phyloP scores from a whole-genome alignment of 2,888 invertebrate species.

The Dynastes grantii region DNA sequence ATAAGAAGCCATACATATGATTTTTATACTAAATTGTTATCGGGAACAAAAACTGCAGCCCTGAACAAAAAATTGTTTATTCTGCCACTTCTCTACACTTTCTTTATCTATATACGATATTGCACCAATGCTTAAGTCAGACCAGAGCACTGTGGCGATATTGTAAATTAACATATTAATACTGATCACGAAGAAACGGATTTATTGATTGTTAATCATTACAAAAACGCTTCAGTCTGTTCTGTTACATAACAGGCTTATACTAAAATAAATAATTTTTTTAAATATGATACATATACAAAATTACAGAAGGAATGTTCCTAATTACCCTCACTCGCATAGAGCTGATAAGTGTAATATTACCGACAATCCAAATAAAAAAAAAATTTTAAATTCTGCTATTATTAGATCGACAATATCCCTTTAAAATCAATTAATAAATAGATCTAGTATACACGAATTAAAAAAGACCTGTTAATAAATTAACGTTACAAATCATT shows the following conservation, averaged over 20 bases:
- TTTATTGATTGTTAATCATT: conserved; percentile 31
- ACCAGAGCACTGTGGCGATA: conserved; percentile 5
- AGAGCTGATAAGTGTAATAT: conserved; percentile 2
- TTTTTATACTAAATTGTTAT: no score
- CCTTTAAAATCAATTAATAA: background rate
- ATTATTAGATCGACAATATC: background rate
- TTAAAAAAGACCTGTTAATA: conserved; percentile 3
- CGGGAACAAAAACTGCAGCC: background rate
- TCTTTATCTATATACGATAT: background rate
- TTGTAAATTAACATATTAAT: conserved; percentile 46
- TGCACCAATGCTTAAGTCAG: conserved; percentile 1
- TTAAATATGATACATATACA: conserved; percentile 43
- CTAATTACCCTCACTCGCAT: conserved; percentile 14
- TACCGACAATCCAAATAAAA: conserved; percentile 17
- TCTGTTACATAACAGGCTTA: conserved; percentile 33
- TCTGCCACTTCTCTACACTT: conserved; percentile 14
- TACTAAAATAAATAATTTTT: conserved; percentile 41
- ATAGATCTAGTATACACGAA: background rate
- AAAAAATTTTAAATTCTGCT: background rate
- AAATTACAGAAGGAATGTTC: conserved; percentile 49
- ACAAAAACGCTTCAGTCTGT: conserved; percentile 50
- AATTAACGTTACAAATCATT: conserved; percentile 26
- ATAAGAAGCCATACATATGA: no score
- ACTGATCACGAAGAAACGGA: conserved; percentile 50
- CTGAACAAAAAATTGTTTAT: conserved; percentile 49